These are phyloP conservation scores for Pomatorhinus ruficollis DNA, from an alignment of 2,113 vertebrate genomes.

Conservation along the genomic window DNA sequence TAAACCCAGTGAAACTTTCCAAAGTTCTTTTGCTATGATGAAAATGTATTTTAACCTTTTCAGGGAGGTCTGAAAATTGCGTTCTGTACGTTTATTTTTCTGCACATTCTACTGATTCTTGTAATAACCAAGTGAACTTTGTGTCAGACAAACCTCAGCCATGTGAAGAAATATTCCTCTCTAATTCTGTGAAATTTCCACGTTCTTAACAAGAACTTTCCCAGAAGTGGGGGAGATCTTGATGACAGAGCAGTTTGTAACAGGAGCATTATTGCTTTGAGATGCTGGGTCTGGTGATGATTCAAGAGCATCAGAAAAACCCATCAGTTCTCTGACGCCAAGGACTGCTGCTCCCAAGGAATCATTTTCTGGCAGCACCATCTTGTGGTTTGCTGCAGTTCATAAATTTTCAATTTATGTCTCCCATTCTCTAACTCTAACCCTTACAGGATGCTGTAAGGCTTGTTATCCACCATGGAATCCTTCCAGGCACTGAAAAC, in stretches of 20 bases:
- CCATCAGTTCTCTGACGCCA: accelerated
- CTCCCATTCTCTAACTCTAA: not conserved
- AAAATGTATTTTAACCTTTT: not conserved
- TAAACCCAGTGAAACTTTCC: not conserved
- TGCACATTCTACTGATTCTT: not conserved
- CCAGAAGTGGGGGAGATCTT: not conserved
- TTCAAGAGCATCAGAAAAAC: not conserved
- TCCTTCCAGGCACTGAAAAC: not conserved
- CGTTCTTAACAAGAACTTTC: not conserved
- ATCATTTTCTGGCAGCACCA: conserved; percentile 18
- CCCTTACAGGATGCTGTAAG: not conserved
- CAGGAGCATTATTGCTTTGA: not conserved
- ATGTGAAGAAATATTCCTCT: not conserved
- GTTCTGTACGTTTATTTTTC: not conserved
- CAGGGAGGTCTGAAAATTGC: not conserved
- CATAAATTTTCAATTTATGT: not conserved
- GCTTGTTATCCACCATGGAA: accelerated
- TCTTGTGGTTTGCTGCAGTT: not conserved
- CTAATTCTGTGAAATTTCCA: not conserved
- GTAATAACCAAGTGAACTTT: not conserved
- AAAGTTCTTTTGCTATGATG: not conserved
- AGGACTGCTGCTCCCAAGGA: not conserved
- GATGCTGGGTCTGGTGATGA: not conserved
- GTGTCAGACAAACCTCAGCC: not conserved
- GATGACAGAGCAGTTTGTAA: not conserved